Evolutionary conservation across 2,888 invertebrate genomes (phyloP).

Genomic region (Andricus curvator): DNA sequence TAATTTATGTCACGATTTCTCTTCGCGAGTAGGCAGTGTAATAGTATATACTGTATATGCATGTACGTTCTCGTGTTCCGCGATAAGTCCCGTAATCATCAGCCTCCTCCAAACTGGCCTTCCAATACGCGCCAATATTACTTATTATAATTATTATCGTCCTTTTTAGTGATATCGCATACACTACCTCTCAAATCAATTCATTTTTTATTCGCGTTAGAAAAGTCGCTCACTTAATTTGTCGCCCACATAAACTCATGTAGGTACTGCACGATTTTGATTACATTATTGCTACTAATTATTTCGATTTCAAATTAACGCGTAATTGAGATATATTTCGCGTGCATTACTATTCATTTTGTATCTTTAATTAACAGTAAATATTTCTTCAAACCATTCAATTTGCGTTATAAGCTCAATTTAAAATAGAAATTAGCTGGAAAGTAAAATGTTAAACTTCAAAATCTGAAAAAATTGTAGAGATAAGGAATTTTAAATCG

Average conservation of each 20-base stretch:
- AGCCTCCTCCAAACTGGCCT: constrained; percentile 11
- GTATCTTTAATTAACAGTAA: background rate
- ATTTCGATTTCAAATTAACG: background rate
- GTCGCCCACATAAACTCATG: background rate
- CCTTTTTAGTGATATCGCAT: background rate
- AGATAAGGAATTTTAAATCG: no score
- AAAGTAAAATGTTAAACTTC: no score
- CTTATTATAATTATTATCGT: background rate
- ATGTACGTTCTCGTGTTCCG: constrained; percentile 49
- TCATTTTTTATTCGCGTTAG: background rate
- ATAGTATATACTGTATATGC: constrained; percentile 38
- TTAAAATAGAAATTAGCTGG: background rate
- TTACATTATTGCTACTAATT: background rate
- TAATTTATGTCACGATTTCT: constrained; percentile 61
- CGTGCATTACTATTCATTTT: background rate
- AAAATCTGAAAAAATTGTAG: no score
- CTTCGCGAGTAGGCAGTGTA: constrained; percentile 47
- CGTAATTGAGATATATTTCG: background rate
- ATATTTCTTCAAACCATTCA: background rate
- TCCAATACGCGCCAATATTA: background rate
- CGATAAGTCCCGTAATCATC: constrained; percentile 53
- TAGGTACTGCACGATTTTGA: background rate
- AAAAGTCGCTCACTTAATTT: background rate
- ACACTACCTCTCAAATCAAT: background rate
- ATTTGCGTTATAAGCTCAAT: background rate